These are phyloP conservation scores for Parnassius apollo DNA, from an alignment of 2,888 invertebrate species.

Conservation along the genomic window DNA sequence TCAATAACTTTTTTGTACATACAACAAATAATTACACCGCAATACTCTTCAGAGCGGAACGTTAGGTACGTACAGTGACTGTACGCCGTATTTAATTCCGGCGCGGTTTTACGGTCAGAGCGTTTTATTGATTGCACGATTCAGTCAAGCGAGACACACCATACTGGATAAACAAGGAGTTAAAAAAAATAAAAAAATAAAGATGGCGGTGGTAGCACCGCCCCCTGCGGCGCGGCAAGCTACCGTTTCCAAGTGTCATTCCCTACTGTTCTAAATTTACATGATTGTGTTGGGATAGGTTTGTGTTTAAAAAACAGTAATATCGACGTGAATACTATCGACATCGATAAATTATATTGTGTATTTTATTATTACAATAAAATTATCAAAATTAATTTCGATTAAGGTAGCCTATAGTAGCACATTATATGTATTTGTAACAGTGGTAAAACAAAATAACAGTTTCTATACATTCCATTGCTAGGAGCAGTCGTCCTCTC, in stretches of 20 bases:
- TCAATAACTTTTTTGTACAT: constrained; percentile 29
- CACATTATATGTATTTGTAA: too few species aligned
- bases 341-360: constrained; percentile 37
- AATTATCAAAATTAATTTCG: too few species aligned
- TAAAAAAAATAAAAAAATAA: constrained; percentile 65
- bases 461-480: too few species aligned
- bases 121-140: constrained; percentile 74
- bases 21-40: constrained; percentile 53
- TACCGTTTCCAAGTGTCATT: constrained; percentile 78
- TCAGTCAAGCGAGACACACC: constrained; percentile 69
- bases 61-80: constrained; percentile 43
- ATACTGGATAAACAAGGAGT: constrained; percentile 76
- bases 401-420: too few species aligned
- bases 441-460: too few species aligned
- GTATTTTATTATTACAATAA: too few species aligned
- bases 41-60: constrained; percentile 42
- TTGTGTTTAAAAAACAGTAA: too few species aligned
- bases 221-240: constrained; percentile 70
- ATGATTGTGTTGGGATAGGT: constrained; percentile 25
- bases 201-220: constrained; percentile 71
- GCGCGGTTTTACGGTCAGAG: constrained; percentile 68
- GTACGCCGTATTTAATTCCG: constrained; percentile 66
- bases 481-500: too few species aligned
- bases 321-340: constrained; percentile 31
- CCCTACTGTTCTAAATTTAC: constrained; percentile 48